Conservation (phyloP, 1,140 invertebrate species). For the Bombus sibiricus region DNA sequence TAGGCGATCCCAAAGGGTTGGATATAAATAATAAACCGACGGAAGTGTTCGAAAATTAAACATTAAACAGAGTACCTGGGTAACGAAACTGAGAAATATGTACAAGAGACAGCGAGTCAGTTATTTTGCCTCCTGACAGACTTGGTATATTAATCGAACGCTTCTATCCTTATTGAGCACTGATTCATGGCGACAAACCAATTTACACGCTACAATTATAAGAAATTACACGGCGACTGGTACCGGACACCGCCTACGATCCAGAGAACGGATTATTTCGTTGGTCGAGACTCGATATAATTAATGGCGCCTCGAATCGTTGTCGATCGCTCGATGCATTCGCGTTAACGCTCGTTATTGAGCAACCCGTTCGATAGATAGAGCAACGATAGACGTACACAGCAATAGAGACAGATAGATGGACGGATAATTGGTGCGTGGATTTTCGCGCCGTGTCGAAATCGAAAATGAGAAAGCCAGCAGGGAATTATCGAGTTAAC, state of each 20-base stretch:
- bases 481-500: background rate
- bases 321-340: background rate
- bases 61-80: too few species aligned
- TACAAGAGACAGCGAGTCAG: too few species aligned
- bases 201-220: constrained; percentile 18
- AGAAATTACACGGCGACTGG: constrained; percentile 1
- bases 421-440: background rate
- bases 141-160: too few species aligned
- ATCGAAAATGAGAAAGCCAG: background rate
- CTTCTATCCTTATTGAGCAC: too few species aligned
- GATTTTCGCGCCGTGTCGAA: constrained; percentile 6
- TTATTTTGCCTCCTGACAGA: too few species aligned
- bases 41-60: too few species aligned
- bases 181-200: constrained; percentile 9
- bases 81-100: too few species aligned
- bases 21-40: too few species aligned
- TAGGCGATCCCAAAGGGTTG: too few species aligned
- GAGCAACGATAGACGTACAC: background rate
- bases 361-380: background rate
- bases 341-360: constrained; percentile 2
- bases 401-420: background rate
- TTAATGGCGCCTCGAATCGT: background rate
- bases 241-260: background rate
- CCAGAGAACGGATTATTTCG: constrained; percentile 3
- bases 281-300: constrained; percentile 5